These are phyloP conservation scores for Orientallactaga bullata DNA, from an alignment of 2,113 vertebrate species.

Conservation along the genomic window DNA sequence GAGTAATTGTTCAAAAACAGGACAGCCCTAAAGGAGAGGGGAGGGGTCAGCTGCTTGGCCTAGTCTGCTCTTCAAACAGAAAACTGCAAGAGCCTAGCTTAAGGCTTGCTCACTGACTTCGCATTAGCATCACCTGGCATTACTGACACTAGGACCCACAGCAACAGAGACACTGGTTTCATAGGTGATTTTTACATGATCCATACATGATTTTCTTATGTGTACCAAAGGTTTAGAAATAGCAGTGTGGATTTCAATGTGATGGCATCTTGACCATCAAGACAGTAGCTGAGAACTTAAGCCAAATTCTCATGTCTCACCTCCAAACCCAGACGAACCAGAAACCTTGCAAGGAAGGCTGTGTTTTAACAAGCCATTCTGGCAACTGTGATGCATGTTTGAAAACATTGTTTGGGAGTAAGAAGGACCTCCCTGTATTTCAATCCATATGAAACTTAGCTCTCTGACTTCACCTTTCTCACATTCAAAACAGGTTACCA, in stretches of 20 bases:
- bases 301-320: slow-evolving; percentile 10
- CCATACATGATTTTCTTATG: background rate
- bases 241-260: background rate
- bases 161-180: background rate
- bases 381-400: background rate
- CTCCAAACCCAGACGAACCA: background rate
- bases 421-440: background rate
- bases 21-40: background rate
- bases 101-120: background rate
- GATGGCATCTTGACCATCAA: background rate
- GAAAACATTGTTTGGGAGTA: background rate
- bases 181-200: slow-evolving; percentile 1
- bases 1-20: slow-evolving; percentile 20
- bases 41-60: background rate
- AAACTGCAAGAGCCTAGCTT: background rate
- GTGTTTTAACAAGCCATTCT: slow-evolving; percentile 12
- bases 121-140: background rate
- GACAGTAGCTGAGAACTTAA: background rate
- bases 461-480: slow-evolving; percentile 37
- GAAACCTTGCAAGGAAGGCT: background rate
- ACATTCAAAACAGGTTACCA: slow-evolving; percentile 6
- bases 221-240: background rate
- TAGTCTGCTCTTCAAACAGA: background rate
- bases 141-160: background rate
- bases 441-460: background rate